Evolutionary conservation across 2,113 vertebrate species (phyloP).

Genomic region (cat (Felis catus)): F.catus_Fca126_mat1.0 CM031416.1:140265001-140265500

Average conservation of each 20-base stretch:
- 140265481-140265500: not conserved
- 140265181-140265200: not conserved
- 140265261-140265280: not conserved
- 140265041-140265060: not conserved
- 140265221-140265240: not conserved
- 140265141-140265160: not conserved
- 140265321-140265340: not conserved
- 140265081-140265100: not conserved
- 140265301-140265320: conserved; percentile 25
- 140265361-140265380: conserved; percentile 20
- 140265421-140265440: not conserved
- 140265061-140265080: not conserved
- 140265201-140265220: not conserved
- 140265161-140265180: not conserved
- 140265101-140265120: not conserved
- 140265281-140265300: not conserved
- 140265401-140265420: not conserved
- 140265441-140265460: not conserved
- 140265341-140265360: conserved; percentile 56
- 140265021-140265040: not conserved
- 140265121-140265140: not conserved
- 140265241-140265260: not conserved
- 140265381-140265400: conserved; percentile 56
- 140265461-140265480: not conserved
- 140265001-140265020: not conserved